Conservation (phyloP, 1,140 invertebrate genomes). For the Magallana gigas region DNA sequence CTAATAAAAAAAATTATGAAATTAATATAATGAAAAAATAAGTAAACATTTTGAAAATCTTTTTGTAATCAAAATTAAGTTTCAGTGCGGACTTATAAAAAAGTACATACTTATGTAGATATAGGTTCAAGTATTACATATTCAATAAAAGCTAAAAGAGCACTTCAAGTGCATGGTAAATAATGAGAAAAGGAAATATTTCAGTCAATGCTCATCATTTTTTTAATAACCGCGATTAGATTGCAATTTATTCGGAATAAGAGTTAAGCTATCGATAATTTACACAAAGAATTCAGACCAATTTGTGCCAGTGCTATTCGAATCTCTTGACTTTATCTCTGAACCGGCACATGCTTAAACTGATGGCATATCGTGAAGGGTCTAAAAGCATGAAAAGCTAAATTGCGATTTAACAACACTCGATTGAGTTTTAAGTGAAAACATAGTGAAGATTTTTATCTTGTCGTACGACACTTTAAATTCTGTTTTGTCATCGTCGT, state of each 20-base stretch:
- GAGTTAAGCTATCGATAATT: not conserved
- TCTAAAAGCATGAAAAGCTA: slow-evolving; percentile 29
- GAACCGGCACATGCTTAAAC: slow-evolving; percentile 11
- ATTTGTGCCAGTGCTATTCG: not conserved
- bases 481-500: slow-evolving; percentile 27
- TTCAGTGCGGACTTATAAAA: no score
- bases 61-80: no score
- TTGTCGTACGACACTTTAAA: slow-evolving; percentile 22
- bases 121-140: no score
- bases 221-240: slow-evolving; percentile 5
- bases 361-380: slow-evolving; percentile 9
- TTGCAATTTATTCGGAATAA: not conserved
- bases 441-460: slow-evolving; percentile 24
- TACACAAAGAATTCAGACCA: slow-evolving; percentile 1
- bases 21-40: no score
- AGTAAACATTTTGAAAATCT: no score
- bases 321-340: not conserved
- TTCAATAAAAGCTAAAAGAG: no score
- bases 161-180: not conserved
- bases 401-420: slow-evolving; percentile 33
- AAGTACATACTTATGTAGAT: no score
- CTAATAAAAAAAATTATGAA: no score
- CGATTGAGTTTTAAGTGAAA: slow-evolving; percentile 35
- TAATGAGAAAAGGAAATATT: not conserved
- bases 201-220: not conserved